Evolutionary conservation across 2,888 invertebrate genomes (phyloP).

Genomic region (Anaspis maculata): DNA sequence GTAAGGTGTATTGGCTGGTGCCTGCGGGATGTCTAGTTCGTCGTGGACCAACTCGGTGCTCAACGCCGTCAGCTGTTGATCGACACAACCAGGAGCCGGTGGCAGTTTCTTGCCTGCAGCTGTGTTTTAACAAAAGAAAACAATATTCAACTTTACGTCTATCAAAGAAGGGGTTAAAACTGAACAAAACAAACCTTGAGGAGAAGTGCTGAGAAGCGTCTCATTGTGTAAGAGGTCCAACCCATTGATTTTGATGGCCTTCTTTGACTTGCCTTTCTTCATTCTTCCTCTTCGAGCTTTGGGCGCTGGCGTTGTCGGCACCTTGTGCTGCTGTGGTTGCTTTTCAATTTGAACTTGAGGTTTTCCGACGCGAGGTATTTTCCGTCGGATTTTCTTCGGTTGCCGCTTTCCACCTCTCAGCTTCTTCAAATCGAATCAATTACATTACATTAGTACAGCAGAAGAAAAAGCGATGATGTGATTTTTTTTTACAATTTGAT

Average conservation of each 20-base stretch:
- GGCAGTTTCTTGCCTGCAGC: conserved; percentile 64
- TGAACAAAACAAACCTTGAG: conserved; percentile 49
- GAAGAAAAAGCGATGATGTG: too few relatives aligned
- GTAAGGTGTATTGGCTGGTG: conserved; percentile 73
- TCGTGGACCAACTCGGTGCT: conserved; percentile 67
- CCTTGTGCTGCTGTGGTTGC: conserved; percentile 19
- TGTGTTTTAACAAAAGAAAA: too few relatives aligned
- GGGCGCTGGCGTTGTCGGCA: conserved; percentile 38
- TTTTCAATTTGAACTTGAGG: conserved; percentile 11
- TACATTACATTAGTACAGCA: too few relatives aligned
- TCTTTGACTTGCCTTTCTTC: conserved; percentile 54
- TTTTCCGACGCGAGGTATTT: conserved; percentile 44
- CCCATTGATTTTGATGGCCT: conserved; percentile 71
- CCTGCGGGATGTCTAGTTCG: conserved; percentile 74
- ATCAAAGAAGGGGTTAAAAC: neutral
- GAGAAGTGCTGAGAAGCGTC: conserved; percentile 78
- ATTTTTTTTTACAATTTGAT: too few relatives aligned
- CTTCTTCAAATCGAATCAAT: too few relatives aligned
- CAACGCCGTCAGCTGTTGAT: conserved; percentile 78
- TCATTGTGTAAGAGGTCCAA: conserved; percentile 83
- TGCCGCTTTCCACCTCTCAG: conserved; percentile 35
- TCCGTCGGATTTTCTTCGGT: conserved; percentile 43
- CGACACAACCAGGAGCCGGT: conserved; percentile 86
- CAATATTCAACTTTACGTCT: conserved; percentile 4
- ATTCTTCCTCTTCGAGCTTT: conserved; percentile 50